phyloP scores from a whole-genome alignment of 2,888 invertebrate species.

The Drosophila anceps region DNA sequence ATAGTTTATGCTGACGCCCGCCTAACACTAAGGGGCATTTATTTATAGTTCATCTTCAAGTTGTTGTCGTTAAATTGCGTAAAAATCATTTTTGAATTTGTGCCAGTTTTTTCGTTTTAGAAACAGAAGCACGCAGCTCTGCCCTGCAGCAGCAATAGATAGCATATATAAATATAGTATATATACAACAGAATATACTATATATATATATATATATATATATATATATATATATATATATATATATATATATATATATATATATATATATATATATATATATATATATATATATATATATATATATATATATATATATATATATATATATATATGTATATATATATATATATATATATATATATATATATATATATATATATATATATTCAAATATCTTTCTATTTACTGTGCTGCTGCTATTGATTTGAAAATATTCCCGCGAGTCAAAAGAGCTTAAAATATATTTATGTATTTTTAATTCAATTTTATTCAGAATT shows the following conservation, averaged over 20 bases:
- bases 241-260: constrained; percentile 11
- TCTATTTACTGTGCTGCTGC: constrained; percentile 1
- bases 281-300: constrained; percentile 6
- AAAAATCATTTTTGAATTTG: constrained; percentile 80
- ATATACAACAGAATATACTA: constrained; percentile 8
- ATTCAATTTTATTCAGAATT: constrained; percentile 67
- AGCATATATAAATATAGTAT: constrained; percentile 15
- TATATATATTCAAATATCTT: not conserved
- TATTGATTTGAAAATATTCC: constrained; percentile 50
- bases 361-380: constrained; percentile 22
- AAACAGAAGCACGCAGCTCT: constrained; percentile 44
- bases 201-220: constrained; percentile 22
- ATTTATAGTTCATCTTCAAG: constrained; percentile 76
- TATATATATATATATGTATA: no score
- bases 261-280: constrained; percentile 20
- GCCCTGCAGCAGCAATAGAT: constrained; percentile 32
- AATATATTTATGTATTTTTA: constrained; percentile 73
- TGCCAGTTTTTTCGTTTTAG: constrained; percentile 70
- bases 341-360: constrained; percentile 11
- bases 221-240: constrained; percentile 16
- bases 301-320: constrained; percentile 21
- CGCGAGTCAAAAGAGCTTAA: constrained; percentile 48
- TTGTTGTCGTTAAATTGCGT: constrained; percentile 80
- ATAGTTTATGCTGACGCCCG: constrained; percentile 52
- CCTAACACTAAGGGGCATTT: constrained; percentile 64